These are phyloP conservation scores for Dicentrarchus labrax DNA, from an alignment of 2,113 vertebrate genomes.

Conservation along the genomic window DNA sequence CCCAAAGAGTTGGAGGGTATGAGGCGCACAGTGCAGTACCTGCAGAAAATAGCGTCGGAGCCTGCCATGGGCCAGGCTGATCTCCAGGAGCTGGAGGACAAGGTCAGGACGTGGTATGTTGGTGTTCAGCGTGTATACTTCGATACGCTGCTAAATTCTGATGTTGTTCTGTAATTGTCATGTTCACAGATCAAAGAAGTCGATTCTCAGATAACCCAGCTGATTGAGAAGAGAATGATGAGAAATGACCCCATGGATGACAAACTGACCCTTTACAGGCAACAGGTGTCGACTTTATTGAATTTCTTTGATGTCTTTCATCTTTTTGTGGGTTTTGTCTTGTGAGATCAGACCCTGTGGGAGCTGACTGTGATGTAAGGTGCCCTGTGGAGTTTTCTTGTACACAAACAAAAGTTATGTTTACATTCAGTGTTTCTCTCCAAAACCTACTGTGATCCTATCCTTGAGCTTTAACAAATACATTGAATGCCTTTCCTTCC, in stretches of 20 bases:
- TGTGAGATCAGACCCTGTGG: background rate
- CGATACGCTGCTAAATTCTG: too few relatives aligned
- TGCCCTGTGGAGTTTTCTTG: background rate
- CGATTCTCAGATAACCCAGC: constrained; percentile 90
- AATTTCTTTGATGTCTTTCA: background rate
- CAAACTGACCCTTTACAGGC: constrained; percentile 93
- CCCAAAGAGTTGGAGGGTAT: constrained; percentile 93
- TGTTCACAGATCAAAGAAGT: constrained; percentile 88
- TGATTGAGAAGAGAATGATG: constrained; percentile 95
- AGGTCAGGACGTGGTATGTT: constrained; percentile 80
- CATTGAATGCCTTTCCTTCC: background rate
- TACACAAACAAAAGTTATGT: background rate
- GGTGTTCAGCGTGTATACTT: background rate
- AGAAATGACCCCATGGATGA: constrained; percentile 92
- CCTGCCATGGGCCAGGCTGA: constrained; percentile 94
- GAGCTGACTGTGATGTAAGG: constrained; percentile 21
- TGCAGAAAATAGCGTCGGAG: constrained; percentile 92
- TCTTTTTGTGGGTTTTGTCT: background rate
- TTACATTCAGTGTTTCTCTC: background rate
- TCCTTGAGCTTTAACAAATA: background rate
- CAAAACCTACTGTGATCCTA: background rate
- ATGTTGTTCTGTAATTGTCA: background rate
- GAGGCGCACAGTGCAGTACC: constrained; percentile 86
- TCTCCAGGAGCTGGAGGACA: constrained; percentile 89
- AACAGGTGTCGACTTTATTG: constrained; percentile 87